Evolutionary conservation across 2,113 vertebrate species (phyloP).

Genomic region (Larimichthys crocea): DNA sequence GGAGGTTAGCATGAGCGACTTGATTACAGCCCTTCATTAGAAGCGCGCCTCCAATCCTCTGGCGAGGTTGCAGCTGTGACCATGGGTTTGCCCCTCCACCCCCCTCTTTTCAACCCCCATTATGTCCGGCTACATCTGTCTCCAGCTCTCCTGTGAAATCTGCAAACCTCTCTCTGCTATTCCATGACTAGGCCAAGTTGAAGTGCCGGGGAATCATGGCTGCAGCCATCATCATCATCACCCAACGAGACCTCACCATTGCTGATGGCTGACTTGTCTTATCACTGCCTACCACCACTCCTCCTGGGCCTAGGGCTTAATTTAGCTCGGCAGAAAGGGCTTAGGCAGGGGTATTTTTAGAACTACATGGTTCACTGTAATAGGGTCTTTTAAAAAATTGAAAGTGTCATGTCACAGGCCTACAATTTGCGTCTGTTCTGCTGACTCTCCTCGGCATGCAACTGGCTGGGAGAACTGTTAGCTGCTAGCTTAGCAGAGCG

Average conservation of each 20-base stretch:
- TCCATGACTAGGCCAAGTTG: slow-evolving; percentile 62
- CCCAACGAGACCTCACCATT: slow-evolving; percentile 56
- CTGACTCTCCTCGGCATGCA: slow-evolving; percentile 45
- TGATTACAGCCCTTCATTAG: slow-evolving; percentile 78
- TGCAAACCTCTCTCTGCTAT: slow-evolving; percentile 40
- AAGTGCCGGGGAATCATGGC: slow-evolving; percentile 49
- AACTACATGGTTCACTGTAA: slow-evolving; percentile 54
- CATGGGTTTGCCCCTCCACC: slow-evolving; percentile 36
- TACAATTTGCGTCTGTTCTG: slow-evolving; percentile 43
- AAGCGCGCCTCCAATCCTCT: slow-evolving; percentile 64
- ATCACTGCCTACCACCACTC: slow-evolving; percentile 62
- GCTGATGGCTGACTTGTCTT: slow-evolving; percentile 64
- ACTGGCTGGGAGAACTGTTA: slow-evolving; percentile 41
- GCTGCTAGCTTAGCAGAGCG: slow-evolving; percentile 54
- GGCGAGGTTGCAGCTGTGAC: slow-evolving; percentile 74
- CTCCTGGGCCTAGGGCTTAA: slow-evolving; percentile 57
- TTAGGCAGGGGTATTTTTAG: slow-evolving; percentile 72
- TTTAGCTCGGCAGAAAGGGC: slow-evolving; percentile 65
- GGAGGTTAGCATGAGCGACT: slow-evolving; percentile 67
- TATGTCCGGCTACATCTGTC: slow-evolving; percentile 71
- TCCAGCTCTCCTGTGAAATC: slow-evolving; percentile 48
- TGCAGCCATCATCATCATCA: slow-evolving; percentile 58
- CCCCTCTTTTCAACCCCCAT: slow-evolving; percentile 47
- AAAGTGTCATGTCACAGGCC: slow-evolving; percentile 65
- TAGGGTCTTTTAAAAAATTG: slow-evolving; percentile 65